Base-by-base conservation (phyloP, 1,140 invertebrate species). In the Papilio polyxenes region DNA sequence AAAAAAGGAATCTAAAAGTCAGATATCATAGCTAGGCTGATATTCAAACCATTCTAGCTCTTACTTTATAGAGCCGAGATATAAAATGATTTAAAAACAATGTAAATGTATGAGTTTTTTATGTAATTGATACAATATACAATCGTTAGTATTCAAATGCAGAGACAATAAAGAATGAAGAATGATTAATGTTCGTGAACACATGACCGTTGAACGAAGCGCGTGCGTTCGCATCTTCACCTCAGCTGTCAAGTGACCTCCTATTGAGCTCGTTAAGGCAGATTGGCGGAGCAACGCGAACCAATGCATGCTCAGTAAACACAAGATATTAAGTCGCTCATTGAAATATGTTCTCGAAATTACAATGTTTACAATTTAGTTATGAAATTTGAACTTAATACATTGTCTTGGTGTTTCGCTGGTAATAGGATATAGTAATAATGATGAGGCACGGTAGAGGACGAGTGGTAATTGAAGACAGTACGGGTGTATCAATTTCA, bases 251-350 rank as follows among this genome's bases (percentile, higher is more conserved):
- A 85, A 85, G 84, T 84, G 87, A 84, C 83, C 85, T 82, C 86
- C 89, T 89, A 87, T 93, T 93, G 89, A 93, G 90, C 90, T 92
- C 88, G 91, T 93, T 90, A 91, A 88, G 83, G 80, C 80, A 87
- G 86, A 89, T 91, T 89, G 88, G 56, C 72, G 83, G 82, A 86
- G 86, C 83, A 82, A 85, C 74, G 74, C 81, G 80, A 75, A 83
- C 80, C 77, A 62, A 85, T 84, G 80, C 74, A 82, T 56, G 15
- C 75, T 78, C 77, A 75, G 82, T 85, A 69, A 87, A 84, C 85
- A 87, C 75, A 83, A 82, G 83, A 53, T n/a, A 59, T 17, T 37
- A 17, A 2, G 31, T 20, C 53, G n/a, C 37, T 9, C 13, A 49
- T 17, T 79, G 51, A 23, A 79, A n/a, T 9, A 62, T 62, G 51